phyloP scores from a whole-genome alignment of 1,140 invertebrate species.

The Eurosta solidaginis region DNA sequence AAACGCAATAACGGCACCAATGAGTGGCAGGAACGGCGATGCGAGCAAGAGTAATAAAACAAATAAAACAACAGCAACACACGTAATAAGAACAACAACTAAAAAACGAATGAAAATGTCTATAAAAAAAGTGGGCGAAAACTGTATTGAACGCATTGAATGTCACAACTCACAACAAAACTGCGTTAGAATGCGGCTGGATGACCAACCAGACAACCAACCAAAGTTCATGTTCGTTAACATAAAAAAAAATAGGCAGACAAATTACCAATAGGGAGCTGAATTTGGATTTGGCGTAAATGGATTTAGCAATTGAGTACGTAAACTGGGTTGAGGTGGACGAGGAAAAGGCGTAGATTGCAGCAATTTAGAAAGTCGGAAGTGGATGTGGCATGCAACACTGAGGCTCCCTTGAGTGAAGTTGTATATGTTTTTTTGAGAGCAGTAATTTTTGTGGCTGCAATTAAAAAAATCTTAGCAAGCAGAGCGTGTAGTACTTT shows the following conservation, averaged over 20 bases:
- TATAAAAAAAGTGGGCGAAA: slow-evolving; percentile 8
- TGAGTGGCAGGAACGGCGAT: not conserved
- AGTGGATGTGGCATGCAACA: not conserved
- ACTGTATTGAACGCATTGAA: slow-evolving; percentile 18
- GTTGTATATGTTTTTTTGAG: not conserved
- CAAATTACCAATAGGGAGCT: not conserved
- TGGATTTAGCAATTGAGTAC: not conserved
- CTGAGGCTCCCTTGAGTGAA: not conserved
- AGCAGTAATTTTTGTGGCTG: not conserved
- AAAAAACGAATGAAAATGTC: not conserved
- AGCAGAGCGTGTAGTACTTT: no score
- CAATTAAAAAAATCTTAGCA: not conserved
- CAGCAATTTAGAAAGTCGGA: not conserved
- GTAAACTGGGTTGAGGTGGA: no score
- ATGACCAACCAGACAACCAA: slow-evolving; percentile 15
- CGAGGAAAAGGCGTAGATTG: not conserved
- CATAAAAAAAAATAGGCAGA: not conserved
- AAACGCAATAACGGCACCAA: slow-evolving; percentile 13
- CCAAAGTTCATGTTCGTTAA: not conserved
- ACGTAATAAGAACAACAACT: not conserved
- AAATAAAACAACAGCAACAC: no score
- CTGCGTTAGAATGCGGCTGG: not conserved
- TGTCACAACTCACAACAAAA: not conserved
- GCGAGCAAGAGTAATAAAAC: not conserved
- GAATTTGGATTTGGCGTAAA: not conserved